These are phyloP conservation scores for Trissolcus basalis DNA, from an alignment of 1,140 invertebrate genomes.

Conservation along the genomic window DNA sequence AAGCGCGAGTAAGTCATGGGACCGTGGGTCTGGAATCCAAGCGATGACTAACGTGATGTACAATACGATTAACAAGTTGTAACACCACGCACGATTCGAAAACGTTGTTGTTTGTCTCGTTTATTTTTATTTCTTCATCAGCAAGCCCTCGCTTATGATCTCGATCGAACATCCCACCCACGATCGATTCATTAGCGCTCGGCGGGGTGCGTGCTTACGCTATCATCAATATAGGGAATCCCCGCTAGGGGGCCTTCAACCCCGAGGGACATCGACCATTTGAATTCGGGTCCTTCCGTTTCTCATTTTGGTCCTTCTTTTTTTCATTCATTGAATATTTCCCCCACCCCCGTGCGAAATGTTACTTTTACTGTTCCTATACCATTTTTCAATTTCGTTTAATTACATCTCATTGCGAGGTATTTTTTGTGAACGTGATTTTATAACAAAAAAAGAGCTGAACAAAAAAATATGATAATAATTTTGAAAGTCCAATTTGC, in stretches of 20 bases:
- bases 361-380: no score
- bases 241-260: conserved; percentile 55
- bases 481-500: neutral
- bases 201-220: conserved; percentile 63
- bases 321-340: no score
- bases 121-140: conserved; percentile 45
- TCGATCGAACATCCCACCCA: conserved; percentile 65
- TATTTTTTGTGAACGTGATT: no score
- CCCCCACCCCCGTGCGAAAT: no score
- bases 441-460: no score
- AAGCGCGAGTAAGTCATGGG: conserved; percentile 29
- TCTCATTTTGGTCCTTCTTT: conserved; percentile 17
- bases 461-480: no score
- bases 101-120: conserved; percentile 22
- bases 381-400: no score
- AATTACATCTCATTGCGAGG: no score
- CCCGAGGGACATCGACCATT: conserved; percentile 53
- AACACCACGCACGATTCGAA: conserved; percentile 41
- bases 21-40: conserved; percentile 9
- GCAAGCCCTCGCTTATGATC: conserved; percentile 50
- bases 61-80: conserved; percentile 47
- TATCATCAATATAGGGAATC: conserved; percentile 65
- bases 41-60: conserved; percentile 22
- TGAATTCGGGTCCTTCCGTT: conserved; percentile 37
- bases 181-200: conserved; percentile 70